Percentiles rank a stretch among this genome's conserved stretches.
Evolutionary conservation across 1,140 invertebrate species (phyloP).

Genomic region (Eubasilissa regina): DNA sequence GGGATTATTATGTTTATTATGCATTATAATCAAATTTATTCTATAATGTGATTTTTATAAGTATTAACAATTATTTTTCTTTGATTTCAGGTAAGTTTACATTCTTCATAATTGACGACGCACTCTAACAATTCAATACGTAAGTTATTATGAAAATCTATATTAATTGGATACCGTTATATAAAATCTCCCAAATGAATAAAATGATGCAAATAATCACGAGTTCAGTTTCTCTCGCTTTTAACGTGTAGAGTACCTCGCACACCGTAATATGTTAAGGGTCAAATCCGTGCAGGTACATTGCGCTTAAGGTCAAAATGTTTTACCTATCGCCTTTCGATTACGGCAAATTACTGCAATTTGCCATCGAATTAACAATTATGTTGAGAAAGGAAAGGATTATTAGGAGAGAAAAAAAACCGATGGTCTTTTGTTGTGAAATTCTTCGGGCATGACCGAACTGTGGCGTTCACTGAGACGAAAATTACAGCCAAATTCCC

Average conservation of each 20-base stretch:
- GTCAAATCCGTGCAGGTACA: conserved; percentile 33
- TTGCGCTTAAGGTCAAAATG: conserved; percentile 35
- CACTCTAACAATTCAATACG: not conserved
- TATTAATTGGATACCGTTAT: not conserved
- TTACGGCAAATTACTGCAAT: conserved; percentile 45
- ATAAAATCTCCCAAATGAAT: too few species aligned
- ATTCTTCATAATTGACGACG: not conserved
- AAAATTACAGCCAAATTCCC: conserved; percentile 49
- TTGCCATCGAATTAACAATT: conserved; percentile 49
- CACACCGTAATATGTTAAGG: not conserved
- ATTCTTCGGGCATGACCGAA: conserved; percentile 39
- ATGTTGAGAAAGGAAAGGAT: conserved; percentile 46
- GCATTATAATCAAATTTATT: not conserved
- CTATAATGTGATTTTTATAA: not conserved
- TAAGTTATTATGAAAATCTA: too few species aligned
- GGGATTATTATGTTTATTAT: too few species aligned
- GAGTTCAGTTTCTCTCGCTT: too few species aligned
- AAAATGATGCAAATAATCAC: too few species aligned
- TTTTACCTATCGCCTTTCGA: conserved; percentile 45
- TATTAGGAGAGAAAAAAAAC: conserved; percentile 34
- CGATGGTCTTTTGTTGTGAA: conserved; percentile 47
- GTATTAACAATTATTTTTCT: not conserved
- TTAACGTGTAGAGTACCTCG: not conserved
- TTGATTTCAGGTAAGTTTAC: conserved; percentile 23
- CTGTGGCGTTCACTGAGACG: conserved; percentile 32